phyloP scores from a whole-genome alignment of 2,888 invertebrate species.

The Conops quadrifasciatus region DNA sequence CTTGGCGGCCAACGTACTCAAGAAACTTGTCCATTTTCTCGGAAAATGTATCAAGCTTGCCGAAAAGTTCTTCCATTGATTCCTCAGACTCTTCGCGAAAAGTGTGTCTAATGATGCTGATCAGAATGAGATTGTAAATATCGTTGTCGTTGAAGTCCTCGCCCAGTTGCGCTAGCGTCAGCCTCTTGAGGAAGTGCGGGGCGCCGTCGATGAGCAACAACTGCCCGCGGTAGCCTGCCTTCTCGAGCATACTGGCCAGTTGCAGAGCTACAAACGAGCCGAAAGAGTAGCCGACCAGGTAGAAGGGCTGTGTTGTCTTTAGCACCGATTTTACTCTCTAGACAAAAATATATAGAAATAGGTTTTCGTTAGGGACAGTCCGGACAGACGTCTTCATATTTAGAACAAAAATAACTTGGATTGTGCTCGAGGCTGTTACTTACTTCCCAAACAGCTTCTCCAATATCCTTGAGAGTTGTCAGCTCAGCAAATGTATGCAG shows the following conservation, averaged over 20 bases:
- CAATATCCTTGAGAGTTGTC: conserved; percentile 52
- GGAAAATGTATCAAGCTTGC: conserved; percentile 68
- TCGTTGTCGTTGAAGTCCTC: conserved; percentile 54
- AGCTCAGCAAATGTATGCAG: conserved; percentile 53
- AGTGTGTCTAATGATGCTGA: conserved; percentile 54
- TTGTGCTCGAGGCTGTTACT: conserved; percentile 26
- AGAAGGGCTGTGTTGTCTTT: conserved; percentile 71
- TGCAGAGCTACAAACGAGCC: conserved; percentile 83
- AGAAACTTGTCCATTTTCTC: conserved; percentile 69
- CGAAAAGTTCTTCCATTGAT: conserved; percentile 63
- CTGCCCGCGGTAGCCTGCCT: conserved; percentile 71
- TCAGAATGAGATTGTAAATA: conserved; percentile 56
- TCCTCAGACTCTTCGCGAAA: conserved; percentile 60
- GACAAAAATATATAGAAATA: conserved; percentile 47
- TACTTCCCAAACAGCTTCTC: conserved; percentile 55
- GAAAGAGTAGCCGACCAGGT: conserved; percentile 88
- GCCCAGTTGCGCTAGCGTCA: conserved; percentile 56
- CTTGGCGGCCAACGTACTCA: conserved; percentile 63
- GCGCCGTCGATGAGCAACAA: conserved; percentile 84
- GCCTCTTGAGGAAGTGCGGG: conserved; percentile 73
- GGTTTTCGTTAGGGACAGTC: too few species aligned
- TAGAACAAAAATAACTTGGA: too few species aligned
- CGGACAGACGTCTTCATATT: background rate
- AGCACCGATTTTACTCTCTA: conserved; percentile 72
- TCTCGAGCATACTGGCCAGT: conserved; percentile 76